Evolutionary conservation across 2,888 invertebrate genomes (phyloP), one percentile per base, ranked within the genome.

Genomic region (Epicampocera succincta): DNA sequence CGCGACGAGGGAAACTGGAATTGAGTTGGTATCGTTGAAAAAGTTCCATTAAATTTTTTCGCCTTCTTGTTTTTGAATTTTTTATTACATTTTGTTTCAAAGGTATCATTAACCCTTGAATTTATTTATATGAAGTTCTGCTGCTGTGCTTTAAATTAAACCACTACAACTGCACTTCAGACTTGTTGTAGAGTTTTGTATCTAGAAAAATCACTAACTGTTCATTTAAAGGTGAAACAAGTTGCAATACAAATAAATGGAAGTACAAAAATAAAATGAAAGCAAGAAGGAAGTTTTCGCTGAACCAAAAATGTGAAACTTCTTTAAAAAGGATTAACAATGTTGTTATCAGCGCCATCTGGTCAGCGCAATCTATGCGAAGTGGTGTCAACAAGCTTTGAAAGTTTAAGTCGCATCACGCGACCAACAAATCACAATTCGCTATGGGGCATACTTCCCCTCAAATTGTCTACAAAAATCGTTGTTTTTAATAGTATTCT

Each of bases 181-280:
- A 66, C 50, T 73, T 72, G 33, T 66, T 75, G 29, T 76, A 66
- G 19, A 60, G 25, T 50, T 46, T 66, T 66, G 29, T 60, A 71
- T 65, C 50, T 17, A 42, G 38, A 56, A 50, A 71, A 75, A 65
- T 69, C 65, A 29, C 21, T 75, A 60, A 76, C 52, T 80, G 74
- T 74, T 74, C 74, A 80, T 68, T 80, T 76, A 52, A 58, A 80
- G 66, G 71, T 76, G 42, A 75, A 75, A 71, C 33, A 69, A 75
- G 44, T 33, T 61, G 46, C 8, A 52, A 69, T 42, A 21, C 4
- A 48, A 46, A 48, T 21, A n/a, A 58, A 66, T 8, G 13, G 11
- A 19, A 13, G 15, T 68, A 12, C 2, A 42, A 60, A 52, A 25
- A 21, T n/a, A 25, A 25, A 25, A 3, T 33, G n/a, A 44, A 6